phyloP scores from a whole-genome alignment of 2,113 vertebrate genomes.

The Epinephelus cyanopodus region DNA sequence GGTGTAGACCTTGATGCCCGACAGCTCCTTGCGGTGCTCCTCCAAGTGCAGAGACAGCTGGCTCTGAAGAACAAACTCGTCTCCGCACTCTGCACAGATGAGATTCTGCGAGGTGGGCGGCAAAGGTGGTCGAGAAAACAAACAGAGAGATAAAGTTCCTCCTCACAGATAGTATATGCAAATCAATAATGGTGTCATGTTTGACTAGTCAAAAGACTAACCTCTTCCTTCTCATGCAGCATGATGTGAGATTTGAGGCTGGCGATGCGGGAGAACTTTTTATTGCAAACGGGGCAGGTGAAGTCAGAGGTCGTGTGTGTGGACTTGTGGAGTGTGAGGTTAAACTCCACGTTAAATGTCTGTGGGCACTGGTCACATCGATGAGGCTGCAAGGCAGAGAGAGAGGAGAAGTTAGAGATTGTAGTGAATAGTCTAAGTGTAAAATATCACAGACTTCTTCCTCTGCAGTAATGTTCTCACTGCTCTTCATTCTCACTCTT shows the following conservation, averaged over 20 bases:
- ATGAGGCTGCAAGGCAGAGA: slow-evolving; percentile 87
- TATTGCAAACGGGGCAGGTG: slow-evolving; percentile 94
- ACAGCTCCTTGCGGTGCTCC: slow-evolving; percentile 94
- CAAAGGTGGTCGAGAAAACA: background rate
- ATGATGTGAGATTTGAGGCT: slow-evolving; percentile 98
- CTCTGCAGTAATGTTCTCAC: background rate
- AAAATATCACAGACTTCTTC: background rate
- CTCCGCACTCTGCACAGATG: slow-evolving; percentile 96
- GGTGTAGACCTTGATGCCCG: slow-evolving; percentile 85
- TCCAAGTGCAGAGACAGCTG: slow-evolving; percentile 94
- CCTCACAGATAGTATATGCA: background rate
- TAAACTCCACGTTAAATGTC: slow-evolving; percentile 98
- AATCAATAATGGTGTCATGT: background rate
- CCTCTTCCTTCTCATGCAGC: slow-evolving; percentile 99
- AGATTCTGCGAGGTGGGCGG: slow-evolving; percentile 86
- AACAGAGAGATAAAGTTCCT: background rate
- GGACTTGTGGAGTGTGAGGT: slow-evolving; percentile 95
- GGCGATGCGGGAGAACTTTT: slow-evolving; percentile 95
- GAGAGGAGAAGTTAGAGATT: slow-evolving; percentile 11
- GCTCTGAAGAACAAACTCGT: slow-evolving; percentile 97
- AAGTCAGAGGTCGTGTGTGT: slow-evolving; percentile 93
- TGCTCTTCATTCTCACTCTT: background rate
- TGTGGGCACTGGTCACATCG: slow-evolving; percentile 95
- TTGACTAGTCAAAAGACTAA: slow-evolving; percentile 61
- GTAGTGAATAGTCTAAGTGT: background rate